These are phyloP conservation scores for Aphelenchoides fujianensis DNA, from an alignment of 1,140 invertebrate species.

Conservation along the genomic window DNA sequence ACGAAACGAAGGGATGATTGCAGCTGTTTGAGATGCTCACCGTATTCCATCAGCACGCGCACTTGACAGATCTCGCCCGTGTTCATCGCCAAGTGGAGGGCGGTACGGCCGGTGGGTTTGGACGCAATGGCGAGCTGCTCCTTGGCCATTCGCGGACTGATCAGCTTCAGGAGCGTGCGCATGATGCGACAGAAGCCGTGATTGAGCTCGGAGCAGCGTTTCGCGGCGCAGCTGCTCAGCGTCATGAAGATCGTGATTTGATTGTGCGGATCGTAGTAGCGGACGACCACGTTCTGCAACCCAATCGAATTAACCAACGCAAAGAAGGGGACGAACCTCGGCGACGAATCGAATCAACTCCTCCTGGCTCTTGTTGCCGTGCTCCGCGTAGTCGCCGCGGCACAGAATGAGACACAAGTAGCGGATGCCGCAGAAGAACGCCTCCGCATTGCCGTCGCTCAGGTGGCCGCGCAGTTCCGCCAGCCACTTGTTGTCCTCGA, in stretches of 20 bases:
- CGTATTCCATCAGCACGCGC: constrained; percentile 2
- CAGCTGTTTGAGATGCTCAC: too few relatives aligned
- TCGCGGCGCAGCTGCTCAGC: background rate
- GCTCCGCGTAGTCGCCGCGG: background rate
- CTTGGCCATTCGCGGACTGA: background rate
- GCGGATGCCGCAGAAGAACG: background rate
- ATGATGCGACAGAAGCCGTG: background rate
- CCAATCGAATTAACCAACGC: background rate
- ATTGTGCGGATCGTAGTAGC: background rate
- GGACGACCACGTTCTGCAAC: background rate
- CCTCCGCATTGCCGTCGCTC: background rate
- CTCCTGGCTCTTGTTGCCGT: background rate
- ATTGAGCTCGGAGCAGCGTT: background rate
- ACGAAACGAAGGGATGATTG: too few relatives aligned
- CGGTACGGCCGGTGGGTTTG: background rate
- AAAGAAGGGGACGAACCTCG: background rate
- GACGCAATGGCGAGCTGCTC: background rate
- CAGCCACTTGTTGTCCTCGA: background rate
- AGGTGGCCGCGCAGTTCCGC: background rate
- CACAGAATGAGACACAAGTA: background rate
- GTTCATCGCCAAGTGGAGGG: background rate
- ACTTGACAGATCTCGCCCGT: constrained; percentile 8
- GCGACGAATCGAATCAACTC: background rate
- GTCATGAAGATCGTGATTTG: constrained; percentile 4
- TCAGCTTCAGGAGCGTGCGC: background rate